These are phyloP conservation scores for Oscheius sp. DNA, from an alignment of 2,888 invertebrate species.

Conservation along the genomic window DNA sequence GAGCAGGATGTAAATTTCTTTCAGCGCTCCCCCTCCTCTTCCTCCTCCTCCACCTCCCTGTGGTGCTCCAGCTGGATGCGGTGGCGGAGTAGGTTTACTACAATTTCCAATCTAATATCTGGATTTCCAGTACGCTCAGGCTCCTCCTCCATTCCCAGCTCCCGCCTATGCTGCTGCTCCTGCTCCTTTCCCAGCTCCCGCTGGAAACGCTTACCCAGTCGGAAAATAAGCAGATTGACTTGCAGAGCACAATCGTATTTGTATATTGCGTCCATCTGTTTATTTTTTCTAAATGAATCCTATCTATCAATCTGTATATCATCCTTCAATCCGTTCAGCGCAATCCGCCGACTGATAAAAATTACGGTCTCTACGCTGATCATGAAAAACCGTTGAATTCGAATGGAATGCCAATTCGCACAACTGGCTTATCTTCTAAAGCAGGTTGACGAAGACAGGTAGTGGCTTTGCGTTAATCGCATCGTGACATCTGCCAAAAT, in stretches of 20 bases:
- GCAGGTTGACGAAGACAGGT: too few species aligned
- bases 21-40: neutral
- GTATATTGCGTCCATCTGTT: conserved; percentile 16
- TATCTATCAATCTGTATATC: too few species aligned
- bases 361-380: too few species aligned
- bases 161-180: conserved; percentile 36
- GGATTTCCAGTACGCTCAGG: conserved; percentile 17
- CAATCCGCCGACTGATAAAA: too few species aligned
- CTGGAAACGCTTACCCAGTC: conserved; percentile 32
- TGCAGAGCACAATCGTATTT: conserved; percentile 7
- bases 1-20: neutral
- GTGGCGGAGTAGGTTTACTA: neutral
- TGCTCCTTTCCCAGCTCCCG: conserved; percentile 26
- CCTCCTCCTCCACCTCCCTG: conserved; percentile 25
- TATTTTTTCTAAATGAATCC: neutral
- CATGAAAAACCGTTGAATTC: too few species aligned
- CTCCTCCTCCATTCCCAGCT: conserved; percentile 24
- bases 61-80: conserved; percentile 15
- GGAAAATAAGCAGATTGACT: conserved; percentile 12
- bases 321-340: too few species aligned
- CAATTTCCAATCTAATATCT: neutral
- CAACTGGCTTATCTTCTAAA: too few species aligned
- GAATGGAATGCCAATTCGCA: too few species aligned
- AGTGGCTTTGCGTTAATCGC: too few species aligned
- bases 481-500: too few species aligned